phyloP scores from a whole-genome alignment of 92 coral and sea anemone genomes.

The Desmophyllum pertusum region DNA sequence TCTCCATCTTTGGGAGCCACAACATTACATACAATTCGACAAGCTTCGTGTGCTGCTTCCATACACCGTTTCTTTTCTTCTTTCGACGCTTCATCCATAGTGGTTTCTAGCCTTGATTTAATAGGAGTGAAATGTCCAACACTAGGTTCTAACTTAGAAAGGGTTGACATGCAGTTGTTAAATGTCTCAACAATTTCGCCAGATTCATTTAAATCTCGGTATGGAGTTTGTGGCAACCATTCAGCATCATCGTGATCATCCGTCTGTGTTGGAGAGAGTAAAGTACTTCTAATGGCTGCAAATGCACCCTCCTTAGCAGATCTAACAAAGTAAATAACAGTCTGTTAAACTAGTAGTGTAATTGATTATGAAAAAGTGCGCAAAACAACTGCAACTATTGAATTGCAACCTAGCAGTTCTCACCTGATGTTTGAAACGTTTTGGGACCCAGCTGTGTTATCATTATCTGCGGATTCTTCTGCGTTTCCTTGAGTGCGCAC shows the following conservation, averaged over 20 bases:
- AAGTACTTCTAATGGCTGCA: conserved; percentile 18
- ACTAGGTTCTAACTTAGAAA: conserved; percentile 27
- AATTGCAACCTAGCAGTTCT: conserved; percentile 3
- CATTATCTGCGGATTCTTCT: background rate
- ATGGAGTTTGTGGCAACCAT: conserved; percentile 48
- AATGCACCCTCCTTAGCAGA: conserved; percentile 34
- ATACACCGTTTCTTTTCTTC: background rate
- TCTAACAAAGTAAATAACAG: conserved; percentile 15
- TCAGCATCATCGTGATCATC: conserved; percentile 4
- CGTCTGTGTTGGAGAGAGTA: conserved; percentile 35
- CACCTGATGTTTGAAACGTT: conserved; percentile 5
- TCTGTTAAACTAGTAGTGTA: background rate
- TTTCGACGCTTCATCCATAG: background rate
- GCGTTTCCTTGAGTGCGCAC: background rate
- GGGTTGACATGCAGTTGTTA: conserved; percentile 36
- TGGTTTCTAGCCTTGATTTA: conserved; percentile 27
- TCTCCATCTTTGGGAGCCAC: too few species aligned
- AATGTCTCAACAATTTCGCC: conserved; percentile 27
- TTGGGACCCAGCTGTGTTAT: background rate
- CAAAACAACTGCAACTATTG: background rate
- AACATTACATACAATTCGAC: too few species aligned
- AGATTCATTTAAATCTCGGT: conserved; percentile 10
- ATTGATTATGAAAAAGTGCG: background rate
- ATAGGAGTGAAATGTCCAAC: conserved; percentile 28
- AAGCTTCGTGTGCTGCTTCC: too few species aligned